phyloP scores from a whole-genome alignment of 2,113 vertebrate genomes.

The Nymphicus hollandicus region DNA sequence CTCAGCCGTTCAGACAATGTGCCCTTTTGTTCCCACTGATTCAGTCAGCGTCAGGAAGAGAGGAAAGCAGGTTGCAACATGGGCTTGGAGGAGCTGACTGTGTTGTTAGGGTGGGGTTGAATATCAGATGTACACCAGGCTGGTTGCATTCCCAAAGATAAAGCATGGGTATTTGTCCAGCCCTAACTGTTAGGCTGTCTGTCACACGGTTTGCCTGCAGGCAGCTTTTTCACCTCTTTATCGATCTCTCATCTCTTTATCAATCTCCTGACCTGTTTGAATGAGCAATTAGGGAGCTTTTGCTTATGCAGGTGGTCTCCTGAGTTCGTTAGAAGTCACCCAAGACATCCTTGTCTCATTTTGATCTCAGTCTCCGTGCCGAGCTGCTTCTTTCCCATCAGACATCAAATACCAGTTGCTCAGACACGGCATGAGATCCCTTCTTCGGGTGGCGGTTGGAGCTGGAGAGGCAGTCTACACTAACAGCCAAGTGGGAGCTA shows the following conservation, averaged over 20 bases:
- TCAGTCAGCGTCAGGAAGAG: neutral
- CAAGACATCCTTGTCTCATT: neutral
- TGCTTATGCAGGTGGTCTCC: neutral
- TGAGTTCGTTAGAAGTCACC: neutral
- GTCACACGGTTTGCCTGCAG: neutral
- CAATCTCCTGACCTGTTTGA: neutral
- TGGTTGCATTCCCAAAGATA: neutral
- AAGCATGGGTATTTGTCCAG: neutral
- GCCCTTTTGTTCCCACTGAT: neutral
- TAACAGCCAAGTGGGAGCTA: accelerated
- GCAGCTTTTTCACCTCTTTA: neutral
- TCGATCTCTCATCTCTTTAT: neutral
- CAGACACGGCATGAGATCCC: neutral
- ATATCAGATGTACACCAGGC: neutral
- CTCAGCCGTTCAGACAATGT: neutral
- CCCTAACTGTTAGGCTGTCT: neutral
- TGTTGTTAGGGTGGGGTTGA: neutral
- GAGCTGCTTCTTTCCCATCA: neutral
- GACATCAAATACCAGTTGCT: accelerated
- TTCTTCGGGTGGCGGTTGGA: accelerated
- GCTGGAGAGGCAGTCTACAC: neutral
- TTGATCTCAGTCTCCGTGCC: neutral
- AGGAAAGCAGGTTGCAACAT: neutral
- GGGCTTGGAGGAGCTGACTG: neutral
- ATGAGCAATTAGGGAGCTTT: neutral